These are phyloP conservation scores for Gryllus longicercus DNA, from an alignment of 2,888 invertebrate species.

Conservation along the genomic window DNA sequence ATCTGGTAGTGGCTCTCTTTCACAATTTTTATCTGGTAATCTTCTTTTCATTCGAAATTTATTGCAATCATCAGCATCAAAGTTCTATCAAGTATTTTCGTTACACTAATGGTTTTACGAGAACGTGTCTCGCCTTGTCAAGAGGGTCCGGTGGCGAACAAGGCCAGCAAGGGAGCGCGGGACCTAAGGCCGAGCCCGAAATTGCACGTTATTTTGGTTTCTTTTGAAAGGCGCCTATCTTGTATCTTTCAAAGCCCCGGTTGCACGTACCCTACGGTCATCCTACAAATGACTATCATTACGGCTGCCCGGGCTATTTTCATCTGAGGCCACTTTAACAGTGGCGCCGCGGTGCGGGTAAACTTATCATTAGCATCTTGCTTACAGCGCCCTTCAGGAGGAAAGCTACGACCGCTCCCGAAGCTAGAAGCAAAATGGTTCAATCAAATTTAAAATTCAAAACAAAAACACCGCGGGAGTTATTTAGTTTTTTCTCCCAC, in stretches of 20 bases:
- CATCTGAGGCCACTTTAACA: conserved; percentile 31
- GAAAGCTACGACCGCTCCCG: not conserved
- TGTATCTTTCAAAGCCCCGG: conserved; percentile 17
- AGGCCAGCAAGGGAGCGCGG: not conserved
- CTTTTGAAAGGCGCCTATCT: conserved; percentile 10
- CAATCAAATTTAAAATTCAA: conserved; percentile 17
- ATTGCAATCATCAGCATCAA: conserved; percentile 5
- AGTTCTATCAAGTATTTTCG: conserved; percentile 6
- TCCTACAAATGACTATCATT: conserved; percentile 34
- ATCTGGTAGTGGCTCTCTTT: not conserved
- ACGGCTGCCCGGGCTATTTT: conserved; percentile 27
- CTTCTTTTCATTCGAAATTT: not conserved
- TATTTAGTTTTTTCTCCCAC: not conserved
- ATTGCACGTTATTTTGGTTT: conserved; percentile 1
- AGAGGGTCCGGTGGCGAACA: not conserved
- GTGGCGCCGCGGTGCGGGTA: conserved; percentile 26
- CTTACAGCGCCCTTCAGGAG: conserved; percentile 1
- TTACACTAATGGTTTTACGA: not conserved
- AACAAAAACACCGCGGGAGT: conserved; percentile 5
- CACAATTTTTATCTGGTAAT: conserved; percentile 2
- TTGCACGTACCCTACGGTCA: not conserved
- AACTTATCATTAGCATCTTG: conserved; percentile 7
- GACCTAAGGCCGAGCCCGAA: not conserved
- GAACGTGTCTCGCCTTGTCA: not conserved
- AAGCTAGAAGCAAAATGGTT: not conserved